Evolutionary conservation across 2,888 invertebrate genomes (phyloP).

Genomic region (Rutpela maculata): DNA sequence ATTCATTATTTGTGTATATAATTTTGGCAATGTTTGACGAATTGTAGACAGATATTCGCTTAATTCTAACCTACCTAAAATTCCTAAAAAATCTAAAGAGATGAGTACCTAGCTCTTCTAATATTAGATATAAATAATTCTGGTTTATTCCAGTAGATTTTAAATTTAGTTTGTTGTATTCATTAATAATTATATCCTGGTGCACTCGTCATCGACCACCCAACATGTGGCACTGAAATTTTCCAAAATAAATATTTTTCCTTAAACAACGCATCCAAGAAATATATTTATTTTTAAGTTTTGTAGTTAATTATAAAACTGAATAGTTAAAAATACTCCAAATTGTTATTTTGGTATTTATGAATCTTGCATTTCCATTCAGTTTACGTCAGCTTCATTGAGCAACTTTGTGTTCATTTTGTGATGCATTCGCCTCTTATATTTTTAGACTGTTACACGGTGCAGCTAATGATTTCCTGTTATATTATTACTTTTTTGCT

Average conservation of each 20-base stretch:
- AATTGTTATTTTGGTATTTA: slow-evolving; percentile 29
- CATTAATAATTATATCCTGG: neutral
- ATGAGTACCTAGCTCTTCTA: too few species aligned
- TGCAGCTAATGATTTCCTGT: slow-evolving; percentile 17
- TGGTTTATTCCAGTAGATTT: neutral
- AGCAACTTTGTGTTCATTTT: slow-evolving; percentile 8
- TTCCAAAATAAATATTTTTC: slow-evolving; percentile 31
- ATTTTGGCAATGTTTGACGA: too few species aligned
- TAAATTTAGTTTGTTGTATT: neutral
- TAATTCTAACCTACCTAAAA: too few species aligned
- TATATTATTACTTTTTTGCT: neutral
- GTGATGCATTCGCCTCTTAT: neutral
- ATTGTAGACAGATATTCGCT: too few species aligned
- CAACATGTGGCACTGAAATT: neutral
- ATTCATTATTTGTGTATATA: too few species aligned
- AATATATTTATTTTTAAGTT: slow-evolving; percentile 19
- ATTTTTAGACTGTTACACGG: slow-evolving; percentile 19
- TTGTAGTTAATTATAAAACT: slow-evolving; percentile 1
- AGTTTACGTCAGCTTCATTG: slow-evolving; percentile 31
- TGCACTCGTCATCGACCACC: neutral
- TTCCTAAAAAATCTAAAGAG: too few species aligned
- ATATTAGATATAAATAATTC: neutral
- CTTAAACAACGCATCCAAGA: neutral
- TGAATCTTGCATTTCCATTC: neutral
- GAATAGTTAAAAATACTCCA: slow-evolving; percentile 13